Evolutionary conservation across 2,797 vertebrate genomes (phyloP).

Genomic region (Micrastur ruficollis): DNA sequence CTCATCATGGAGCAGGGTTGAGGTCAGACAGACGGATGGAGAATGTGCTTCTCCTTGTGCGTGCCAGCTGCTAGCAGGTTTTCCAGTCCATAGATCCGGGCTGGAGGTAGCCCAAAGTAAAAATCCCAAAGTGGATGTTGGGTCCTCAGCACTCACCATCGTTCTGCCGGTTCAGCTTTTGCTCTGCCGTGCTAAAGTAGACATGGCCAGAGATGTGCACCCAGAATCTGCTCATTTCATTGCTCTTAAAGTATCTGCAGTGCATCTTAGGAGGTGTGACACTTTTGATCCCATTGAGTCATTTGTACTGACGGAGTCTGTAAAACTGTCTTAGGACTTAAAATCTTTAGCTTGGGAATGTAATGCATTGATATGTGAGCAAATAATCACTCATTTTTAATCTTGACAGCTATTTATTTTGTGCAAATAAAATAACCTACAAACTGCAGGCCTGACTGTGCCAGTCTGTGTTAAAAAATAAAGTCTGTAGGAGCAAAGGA

Average conservation of each 20-base stretch:
- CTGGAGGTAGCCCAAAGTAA: neutral
- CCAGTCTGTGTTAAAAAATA: neutral
- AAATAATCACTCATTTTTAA: neutral
- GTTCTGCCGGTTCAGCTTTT: neutral
- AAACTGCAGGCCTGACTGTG: neutral
- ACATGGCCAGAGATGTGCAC: neutral
- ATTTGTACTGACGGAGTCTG: neutral
- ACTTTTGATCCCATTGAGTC: neutral
- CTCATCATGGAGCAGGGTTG: neutral
- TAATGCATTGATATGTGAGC: neutral
- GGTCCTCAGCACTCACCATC: neutral
- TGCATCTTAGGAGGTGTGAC: neutral
- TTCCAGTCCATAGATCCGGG: neutral
- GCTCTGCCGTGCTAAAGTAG: neutral
- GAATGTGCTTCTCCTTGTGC: fast-evolving
- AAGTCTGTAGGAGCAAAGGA: neutral
- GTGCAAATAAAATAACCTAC: neutral
- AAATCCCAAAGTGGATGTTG: fast-evolving
- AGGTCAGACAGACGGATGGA: neutral
- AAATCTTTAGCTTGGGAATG: neutral
- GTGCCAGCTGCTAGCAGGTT: fast-evolving
- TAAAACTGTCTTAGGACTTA: neutral
- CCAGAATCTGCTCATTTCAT: neutral
- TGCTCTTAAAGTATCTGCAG: neutral
- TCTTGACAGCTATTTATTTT: neutral